Evolutionary conservation across 1,140 invertebrate species (phyloP).

Genomic region (Hyles euphorbiae): DNA sequence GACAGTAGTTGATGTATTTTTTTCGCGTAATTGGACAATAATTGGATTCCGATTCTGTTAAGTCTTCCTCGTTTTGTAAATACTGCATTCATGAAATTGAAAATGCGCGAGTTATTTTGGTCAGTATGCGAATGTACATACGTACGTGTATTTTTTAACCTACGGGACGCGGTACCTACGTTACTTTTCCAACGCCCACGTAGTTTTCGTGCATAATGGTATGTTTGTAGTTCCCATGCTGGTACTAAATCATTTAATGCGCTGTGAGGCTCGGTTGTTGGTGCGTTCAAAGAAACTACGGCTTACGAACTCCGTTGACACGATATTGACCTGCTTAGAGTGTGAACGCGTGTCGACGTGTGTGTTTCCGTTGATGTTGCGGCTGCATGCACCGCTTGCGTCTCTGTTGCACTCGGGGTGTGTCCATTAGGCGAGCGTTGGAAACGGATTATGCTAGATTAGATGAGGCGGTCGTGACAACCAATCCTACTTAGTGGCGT

Average conservation of each 20-base stretch:
- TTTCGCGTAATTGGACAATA: too few species aligned
- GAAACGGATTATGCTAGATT: background rate
- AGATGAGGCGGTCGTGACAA: background rate
- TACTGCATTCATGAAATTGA: too few species aligned
- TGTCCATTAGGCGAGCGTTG: background rate
- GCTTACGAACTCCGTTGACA: slow-evolving; percentile 1
- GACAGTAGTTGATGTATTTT: too few species aligned
- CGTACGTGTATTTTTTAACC: too few species aligned
- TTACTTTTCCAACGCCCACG: background rate
- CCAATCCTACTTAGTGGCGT: slow-evolving; percentile 21
- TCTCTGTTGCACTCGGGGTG: background rate
- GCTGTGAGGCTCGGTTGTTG: too few species aligned
- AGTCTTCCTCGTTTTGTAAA: too few species aligned
- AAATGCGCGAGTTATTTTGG: too few species aligned
- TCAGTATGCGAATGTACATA: too few species aligned
- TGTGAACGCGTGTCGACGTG: background rate
- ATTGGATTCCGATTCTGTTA: too few species aligned
- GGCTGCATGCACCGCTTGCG: background rate
- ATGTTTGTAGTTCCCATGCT: background rate
- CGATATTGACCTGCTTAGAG: slow-evolving; percentile 4
- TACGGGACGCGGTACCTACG: too few species aligned
- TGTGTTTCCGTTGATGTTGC: background rate
- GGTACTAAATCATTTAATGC: background rate
- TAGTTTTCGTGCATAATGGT: slow-evolving; percentile 7
- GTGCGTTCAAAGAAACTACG: too few species aligned